Base-by-base conservation (phyloP, 2,797 vertebrate genomes). In the Accipiter minullus region DNA sequence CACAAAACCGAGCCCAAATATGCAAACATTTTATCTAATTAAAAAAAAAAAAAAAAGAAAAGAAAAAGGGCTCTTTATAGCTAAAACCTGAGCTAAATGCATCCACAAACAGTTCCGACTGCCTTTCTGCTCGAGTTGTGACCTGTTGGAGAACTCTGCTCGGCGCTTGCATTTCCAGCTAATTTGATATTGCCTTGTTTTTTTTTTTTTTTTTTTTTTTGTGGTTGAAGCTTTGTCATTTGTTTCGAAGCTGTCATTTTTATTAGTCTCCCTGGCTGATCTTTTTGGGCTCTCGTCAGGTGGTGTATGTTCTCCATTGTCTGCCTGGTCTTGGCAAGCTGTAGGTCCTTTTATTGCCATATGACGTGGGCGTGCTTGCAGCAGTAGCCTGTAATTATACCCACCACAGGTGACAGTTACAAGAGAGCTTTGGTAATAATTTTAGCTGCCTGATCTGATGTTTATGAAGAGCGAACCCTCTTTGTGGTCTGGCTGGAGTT, bases 301-400 rank as follows among this genome's bases (percentile, higher is more conserved):
- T 98, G 98, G 98, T 97, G 89, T 96, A 67, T 97, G 92, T 95
- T 96, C 90, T 95, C 86, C 80, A 96, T 98, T 98, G 97, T 98
- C 95, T 97, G 97, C 77, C 97, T 80, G 96, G 85, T 86, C 98
- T 97, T 98, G 98, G 98, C 98, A 97, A 98, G 97, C 97, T 87
- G 94, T 93, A 90, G 96, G 95, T 91, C 97, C 97, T 97, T 98
- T 98, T 97, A 97, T 98, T 98, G 98, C 98, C 97, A 72, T 96
- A 97, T 95, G 98, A 98, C 82, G 97, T 97, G 98, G 98, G 98
- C 98, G 97, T 98, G 98, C 98, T 98, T 93, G 97, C 95, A 84
- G 86, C 96, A 90, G 98, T 98, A 98, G 98, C 98, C 98, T 98
- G 98, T 99, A 99, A 99, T 99, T 99, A 99, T 98, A 99, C 98